A percentile compares a stretch with the other conserved stretches of the same genome.
Evolutionary conservation across 2,888 invertebrate genomes (phyloP).

Genomic region (Pyrrhosoma nymphula): DNA sequence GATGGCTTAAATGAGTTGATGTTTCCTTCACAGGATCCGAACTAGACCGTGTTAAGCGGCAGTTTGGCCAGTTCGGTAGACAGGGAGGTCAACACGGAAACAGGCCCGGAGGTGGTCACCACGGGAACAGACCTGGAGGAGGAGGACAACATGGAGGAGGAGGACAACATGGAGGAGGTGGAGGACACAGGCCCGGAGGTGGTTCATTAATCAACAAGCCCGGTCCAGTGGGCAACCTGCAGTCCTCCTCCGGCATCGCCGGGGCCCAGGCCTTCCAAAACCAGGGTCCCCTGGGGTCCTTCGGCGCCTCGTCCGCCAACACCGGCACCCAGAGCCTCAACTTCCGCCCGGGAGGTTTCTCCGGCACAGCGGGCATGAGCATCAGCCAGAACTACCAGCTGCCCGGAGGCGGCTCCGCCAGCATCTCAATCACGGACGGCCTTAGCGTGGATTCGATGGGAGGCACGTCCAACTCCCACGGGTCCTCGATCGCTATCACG

Average conservation of each 20-base stretch:
- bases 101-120: not conserved
- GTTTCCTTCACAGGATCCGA: not conserved
- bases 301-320: slow-evolving; percentile 53
- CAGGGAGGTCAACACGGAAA: not conserved
- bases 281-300: slow-evolving; percentile 20
- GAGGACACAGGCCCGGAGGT: not conserved
- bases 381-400: slow-evolving; percentile 53
- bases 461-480: slow-evolving; percentile 33
- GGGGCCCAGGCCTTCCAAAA: slow-evolving; percentile 46
- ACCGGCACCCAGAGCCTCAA: slow-evolving; percentile 53
- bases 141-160: not conserved
- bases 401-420: slow-evolving; percentile 38
- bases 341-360: slow-evolving; percentile 60
- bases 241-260: slow-evolving; percentile 6
- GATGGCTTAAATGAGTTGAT: no score
- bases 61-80: not conserved
- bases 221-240: slow-evolving; percentile 14
- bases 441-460: slow-evolving; percentile 40
- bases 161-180: not conserved
- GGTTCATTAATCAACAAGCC: not conserved
- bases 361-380: slow-evolving; percentile 23
- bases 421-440: slow-evolving; percentile 32
- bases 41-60: not conserved
- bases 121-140: not conserved
- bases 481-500: not conserved